Conservation (phyloP, 2,888 invertebrate genomes). For the Ophion obscuratus region DNA sequence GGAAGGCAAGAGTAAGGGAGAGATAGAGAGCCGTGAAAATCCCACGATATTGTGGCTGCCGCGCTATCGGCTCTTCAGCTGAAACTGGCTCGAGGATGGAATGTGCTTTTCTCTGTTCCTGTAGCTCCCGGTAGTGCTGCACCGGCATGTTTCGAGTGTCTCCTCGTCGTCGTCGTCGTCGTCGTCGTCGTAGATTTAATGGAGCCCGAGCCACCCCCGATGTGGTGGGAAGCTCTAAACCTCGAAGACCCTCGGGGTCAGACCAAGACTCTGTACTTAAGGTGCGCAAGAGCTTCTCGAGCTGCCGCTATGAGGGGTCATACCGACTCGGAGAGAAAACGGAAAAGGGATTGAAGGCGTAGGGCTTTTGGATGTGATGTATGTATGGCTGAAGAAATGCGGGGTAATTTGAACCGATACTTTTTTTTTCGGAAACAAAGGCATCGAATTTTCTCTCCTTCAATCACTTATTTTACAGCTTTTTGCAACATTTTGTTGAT, state of each 20-base stretch:
- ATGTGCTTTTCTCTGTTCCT: conserved; percentile 51
- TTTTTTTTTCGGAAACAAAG: background rate
- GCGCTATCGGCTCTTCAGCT: conserved; percentile 42
- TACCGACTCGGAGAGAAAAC: conserved; percentile 22
- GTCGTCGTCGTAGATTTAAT: conserved; percentile 61
- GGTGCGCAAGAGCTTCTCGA: conserved; percentile 59
- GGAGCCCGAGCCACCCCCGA: conserved; percentile 46
- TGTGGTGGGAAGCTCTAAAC: conserved; percentile 60
- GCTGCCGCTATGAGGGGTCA: conserved; percentile 44
- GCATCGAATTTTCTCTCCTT: background rate
- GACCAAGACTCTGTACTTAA: conserved; percentile 60
- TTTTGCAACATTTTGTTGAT: background rate
- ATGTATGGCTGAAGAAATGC: background rate
- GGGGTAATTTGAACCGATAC: conserved; percentile 1
- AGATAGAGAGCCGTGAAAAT: conserved; percentile 39
- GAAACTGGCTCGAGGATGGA: conserved; percentile 47
- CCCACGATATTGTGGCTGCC: conserved; percentile 61
- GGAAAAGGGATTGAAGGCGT: conserved; percentile 32
- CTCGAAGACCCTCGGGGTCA: conserved; percentile 58
- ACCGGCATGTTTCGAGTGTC: conserved; percentile 67
- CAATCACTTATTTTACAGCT: background rate
- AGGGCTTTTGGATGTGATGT: conserved; percentile 22
- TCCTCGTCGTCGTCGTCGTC: conserved; percentile 41
- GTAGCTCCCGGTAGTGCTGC: conserved; percentile 56
- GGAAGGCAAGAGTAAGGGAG: conserved; percentile 6